Base-by-base conservation (phyloP, 2,888 invertebrate genomes). In the Standfussiana lucernea region DNA sequence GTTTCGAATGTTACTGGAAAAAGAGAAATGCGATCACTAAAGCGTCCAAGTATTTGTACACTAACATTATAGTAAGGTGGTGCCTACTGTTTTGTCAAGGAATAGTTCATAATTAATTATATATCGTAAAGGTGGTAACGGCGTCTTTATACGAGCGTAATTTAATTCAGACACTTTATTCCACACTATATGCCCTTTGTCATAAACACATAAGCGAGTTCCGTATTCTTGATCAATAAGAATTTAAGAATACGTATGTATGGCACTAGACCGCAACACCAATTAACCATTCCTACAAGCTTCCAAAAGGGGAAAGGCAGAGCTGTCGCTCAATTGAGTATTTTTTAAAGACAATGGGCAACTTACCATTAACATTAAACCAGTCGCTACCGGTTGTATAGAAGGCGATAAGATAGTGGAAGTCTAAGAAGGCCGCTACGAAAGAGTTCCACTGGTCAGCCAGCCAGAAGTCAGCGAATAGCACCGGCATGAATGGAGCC, bases 381-480 rank as follows among this genome's bases (percentile, higher is more conserved):
- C 98, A 98, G 91, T 98, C 97, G 8, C 97, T 97, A 86, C 98
- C 98, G 0, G 98, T 98, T 6, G 98, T 97, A 92, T 99, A 99
- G 95, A 99, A 99, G 90, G 99, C 99, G 45, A 98, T 94, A 84
- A 99, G 97, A 94, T 98, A 99, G 91, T 99, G 99, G 92, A 99
- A 98, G 95, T 99, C 99, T 24, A 99, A 96, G 86, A 99, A 97
- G 7, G 99, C 98, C 0, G 98, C 98, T 0, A 97, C 98, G 85
- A 99, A 97, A 74, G 99, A 99, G 95, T 99, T 99, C 91, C 99
- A 97, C 94, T 99, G 99, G 97, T 99, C 99, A 10, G 99, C 99
- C 93, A 99, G 97, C 99, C 99, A 99, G 97, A 99, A 99, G 96
- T 99, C 99, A 40, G 99, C 99, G 93, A 99, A 99, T 64, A 98